Evolutionary conservation across 2,888 invertebrate species (phyloP).

Genomic region (Papilio gigon): DNA sequence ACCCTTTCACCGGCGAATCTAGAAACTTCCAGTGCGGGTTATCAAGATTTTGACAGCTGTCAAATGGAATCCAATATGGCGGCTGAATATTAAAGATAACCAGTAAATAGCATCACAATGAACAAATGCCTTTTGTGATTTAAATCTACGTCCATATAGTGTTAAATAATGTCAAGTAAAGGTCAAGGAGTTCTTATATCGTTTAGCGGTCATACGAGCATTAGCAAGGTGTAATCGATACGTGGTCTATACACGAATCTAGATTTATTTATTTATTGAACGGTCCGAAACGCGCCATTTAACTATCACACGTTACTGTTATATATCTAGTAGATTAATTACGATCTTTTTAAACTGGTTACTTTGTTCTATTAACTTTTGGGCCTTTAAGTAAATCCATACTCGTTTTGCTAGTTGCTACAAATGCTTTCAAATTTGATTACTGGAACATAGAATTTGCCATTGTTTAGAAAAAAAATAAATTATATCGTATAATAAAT

Average conservation of each 20-base stretch:
- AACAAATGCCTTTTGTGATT: conserved; percentile 27
- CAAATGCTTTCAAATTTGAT: too few species aligned
- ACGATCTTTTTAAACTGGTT: not conserved
- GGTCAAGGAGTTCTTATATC: conserved; percentile 8
- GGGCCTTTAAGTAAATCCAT: not conserved
- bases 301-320: not conserved
- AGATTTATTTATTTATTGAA: conserved; percentile 4
- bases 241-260: conserved; percentile 16
- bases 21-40: conserved; percentile 45
- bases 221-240: conserved; percentile 4
- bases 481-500: too few species aligned
- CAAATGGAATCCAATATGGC: conserved; percentile 39
- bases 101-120: conserved; percentile 16
- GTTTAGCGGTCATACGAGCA: conserved; percentile 3
- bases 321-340: not conserved
- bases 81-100: conserved; percentile 5
- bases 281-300: not conserved
- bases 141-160: conserved; percentile 10
- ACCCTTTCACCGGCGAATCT: conserved; percentile 50
- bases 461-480: too few species aligned
- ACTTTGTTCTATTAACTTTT: not conserved
- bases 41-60: conserved; percentile 42
- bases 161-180: conserved; percentile 11
- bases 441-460: too few species aligned
- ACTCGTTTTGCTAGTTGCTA: too few species aligned